A percentile compares a stretch with the other conserved stretches of the same genome.
Evolutionary conservation across 2,888 invertebrate genomes (phyloP).

Genomic region (Lysandra coridon): DNA sequence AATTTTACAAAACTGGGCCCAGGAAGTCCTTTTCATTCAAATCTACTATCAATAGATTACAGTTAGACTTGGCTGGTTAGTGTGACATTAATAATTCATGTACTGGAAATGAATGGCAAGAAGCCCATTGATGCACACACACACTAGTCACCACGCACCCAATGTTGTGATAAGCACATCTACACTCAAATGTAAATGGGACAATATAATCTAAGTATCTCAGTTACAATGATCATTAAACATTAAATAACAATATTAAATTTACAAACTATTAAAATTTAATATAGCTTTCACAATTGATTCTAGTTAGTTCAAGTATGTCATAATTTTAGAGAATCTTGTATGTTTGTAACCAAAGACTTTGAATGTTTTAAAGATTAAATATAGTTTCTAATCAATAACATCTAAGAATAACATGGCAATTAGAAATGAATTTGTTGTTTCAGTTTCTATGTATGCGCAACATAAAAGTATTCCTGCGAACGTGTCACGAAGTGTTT

Average conservation of each 20-base stretch:
- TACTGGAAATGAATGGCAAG: conserved; percentile 55
- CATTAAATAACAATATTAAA: too few relatives aligned
- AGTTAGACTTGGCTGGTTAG: conserved; percentile 40
- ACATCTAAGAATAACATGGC: too few relatives aligned
- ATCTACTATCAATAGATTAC: conserved; percentile 41
- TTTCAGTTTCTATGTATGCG: conserved; percentile 95
- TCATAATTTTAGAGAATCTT: too few relatives aligned
- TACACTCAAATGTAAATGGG: conserved; percentile 27
- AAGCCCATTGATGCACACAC: conserved; percentile 51
- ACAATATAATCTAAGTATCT: conserved; percentile 14
- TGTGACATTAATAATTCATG: conserved; percentile 64
- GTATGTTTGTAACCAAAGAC: too few relatives aligned
- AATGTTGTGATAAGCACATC: conserved; percentile 18
- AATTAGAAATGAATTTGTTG: conserved; percentile 3
- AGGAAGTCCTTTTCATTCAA: conserved; percentile 38
- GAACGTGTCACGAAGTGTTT: conserved; percentile 91
- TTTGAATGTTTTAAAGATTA: too few relatives aligned
- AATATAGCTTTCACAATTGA: not conserved
- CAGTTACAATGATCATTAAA: not conserved
- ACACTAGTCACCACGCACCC: not conserved
- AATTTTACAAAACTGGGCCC: conserved; percentile 28
- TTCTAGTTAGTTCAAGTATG: not conserved
- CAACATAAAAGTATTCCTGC: conserved; percentile 96
- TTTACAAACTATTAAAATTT: conserved; percentile 2
- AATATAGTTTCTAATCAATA: too few relatives aligned